phyloP scores from a whole-genome alignment of 2,113 vertebrate genomes.

The Chunga burmeisteri region DNA sequence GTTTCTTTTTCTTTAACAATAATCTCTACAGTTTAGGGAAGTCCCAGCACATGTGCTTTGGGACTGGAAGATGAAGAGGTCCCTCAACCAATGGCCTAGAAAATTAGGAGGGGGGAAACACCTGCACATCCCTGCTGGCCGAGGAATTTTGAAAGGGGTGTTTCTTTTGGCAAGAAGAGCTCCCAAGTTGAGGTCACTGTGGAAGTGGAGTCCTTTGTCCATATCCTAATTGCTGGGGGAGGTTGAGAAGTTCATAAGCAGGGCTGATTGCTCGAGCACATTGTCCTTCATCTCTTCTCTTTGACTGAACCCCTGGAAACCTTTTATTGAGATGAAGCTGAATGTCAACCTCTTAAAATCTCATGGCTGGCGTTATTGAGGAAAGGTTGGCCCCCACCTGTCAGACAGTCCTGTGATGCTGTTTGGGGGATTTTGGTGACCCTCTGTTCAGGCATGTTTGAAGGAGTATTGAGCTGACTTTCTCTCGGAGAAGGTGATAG shows the following conservation, averaged over 20 bases:
- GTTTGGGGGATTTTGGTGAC: not conserved
- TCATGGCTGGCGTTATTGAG: not conserved
- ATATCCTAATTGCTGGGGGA: not conserved
- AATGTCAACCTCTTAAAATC: not conserved
- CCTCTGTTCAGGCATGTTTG: not conserved
- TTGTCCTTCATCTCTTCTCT: not conserved
- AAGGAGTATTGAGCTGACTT: not conserved
- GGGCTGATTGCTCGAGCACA: not conserved
- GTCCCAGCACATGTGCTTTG: not conserved
- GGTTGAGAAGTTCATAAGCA: not conserved
- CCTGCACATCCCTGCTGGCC: not conserved
- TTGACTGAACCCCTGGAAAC: not conserved
- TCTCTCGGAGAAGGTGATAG: not conserved
- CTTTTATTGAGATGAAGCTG: not conserved
- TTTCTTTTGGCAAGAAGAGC: conserved; percentile 10
- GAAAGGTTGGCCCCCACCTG: not conserved
- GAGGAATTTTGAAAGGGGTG: not conserved
- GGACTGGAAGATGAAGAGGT: not conserved
- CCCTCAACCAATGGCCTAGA: not conserved
- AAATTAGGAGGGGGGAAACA: not conserved
- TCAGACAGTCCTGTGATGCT: not conserved
- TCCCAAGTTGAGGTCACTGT: not conserved
- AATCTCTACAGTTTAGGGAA: not conserved
- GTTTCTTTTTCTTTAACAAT: not conserved
- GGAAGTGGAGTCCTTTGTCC: not conserved